Evolutionary conservation across 2,888 invertebrate genomes (phyloP).

Genomic region (Dendrolimus houi): DNA sequence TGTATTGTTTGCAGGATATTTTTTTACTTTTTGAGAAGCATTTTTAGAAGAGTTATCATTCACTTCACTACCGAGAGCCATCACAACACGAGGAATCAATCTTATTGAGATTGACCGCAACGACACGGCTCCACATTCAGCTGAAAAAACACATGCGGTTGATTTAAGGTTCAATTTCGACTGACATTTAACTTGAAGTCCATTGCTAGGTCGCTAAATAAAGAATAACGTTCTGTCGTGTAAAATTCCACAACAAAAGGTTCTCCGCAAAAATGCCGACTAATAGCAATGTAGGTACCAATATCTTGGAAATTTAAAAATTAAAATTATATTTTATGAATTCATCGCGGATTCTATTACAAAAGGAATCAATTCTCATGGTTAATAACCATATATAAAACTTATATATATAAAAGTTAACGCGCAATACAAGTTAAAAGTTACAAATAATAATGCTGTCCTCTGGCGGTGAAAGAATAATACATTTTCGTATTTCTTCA

Average conservation of each 20-base stretch:
- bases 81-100: conserved; percentile 75
- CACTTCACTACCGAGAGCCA: conserved; percentile 77
- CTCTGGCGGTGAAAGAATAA: too few species aligned
- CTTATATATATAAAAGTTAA: too few species aligned
- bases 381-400: too few species aligned
- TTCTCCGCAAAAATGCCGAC: conserved; percentile 6
- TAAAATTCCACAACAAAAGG: too few species aligned
- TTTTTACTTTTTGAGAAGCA: conserved; percentile 69
- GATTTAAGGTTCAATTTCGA: conserved; percentile 67
- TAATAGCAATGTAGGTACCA: conserved; percentile 16
- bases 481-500: too few species aligned
- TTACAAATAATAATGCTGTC: too few species aligned
- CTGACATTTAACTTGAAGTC: conserved; percentile 32
- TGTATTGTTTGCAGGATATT: conserved; percentile 56
- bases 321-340: too few species aligned
- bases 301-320: too few species aligned
- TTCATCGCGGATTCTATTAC: too few species aligned
- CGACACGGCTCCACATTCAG: conserved; percentile 68
- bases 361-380: too few species aligned
- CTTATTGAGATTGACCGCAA: conserved; percentile 67
- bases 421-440: too few species aligned
- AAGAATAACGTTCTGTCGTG: neutral
- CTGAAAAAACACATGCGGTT: conserved; percentile 73
- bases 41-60: conserved; percentile 69
- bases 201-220: conserved; percentile 4